These are phyloP conservation scores for Phylloscopus whistleri DNA, from an alignment of 2,113 vertebrate species.

Conservation along the genomic window DNA sequence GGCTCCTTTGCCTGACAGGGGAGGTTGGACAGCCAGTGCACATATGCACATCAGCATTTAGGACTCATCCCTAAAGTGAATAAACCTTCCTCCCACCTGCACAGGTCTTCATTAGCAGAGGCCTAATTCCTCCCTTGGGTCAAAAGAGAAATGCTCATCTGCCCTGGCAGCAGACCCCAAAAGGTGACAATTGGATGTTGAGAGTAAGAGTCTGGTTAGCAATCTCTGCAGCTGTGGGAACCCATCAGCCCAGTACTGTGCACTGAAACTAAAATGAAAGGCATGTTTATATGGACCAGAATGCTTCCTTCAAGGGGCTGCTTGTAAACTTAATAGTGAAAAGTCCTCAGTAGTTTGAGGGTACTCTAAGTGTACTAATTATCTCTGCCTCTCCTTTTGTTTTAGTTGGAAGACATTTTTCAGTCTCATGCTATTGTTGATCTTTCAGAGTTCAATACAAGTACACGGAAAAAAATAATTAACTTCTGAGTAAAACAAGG, in stretches of 20 bases:
- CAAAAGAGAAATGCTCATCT: background rate
- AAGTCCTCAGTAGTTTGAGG: background rate
- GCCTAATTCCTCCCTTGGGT: background rate
- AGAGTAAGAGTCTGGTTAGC: background rate
- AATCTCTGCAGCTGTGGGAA: accelerated
- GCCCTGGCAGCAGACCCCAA: background rate
- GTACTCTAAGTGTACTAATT: background rate
- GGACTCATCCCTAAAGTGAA: background rate
- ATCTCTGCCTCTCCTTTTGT: background rate
- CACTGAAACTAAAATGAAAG: background rate
- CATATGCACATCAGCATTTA: background rate
- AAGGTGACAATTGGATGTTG: background rate
- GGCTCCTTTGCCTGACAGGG: background rate
- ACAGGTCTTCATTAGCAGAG: background rate
- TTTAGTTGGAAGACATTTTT: background rate
- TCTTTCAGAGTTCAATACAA: background rate
- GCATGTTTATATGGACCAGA: background rate
- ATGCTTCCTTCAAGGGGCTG: background rate
- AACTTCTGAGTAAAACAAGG: background rate
- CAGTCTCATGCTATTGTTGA: background rate
- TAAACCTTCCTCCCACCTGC: background rate
- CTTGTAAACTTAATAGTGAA: background rate
- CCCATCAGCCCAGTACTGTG: background rate
- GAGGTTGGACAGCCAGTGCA: accelerated
- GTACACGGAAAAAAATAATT: background rate